phyloP scores from a whole-genome alignment of 64 coral and sea anemone genomes.

The Dendrophyllia cribrosa region DNA sequence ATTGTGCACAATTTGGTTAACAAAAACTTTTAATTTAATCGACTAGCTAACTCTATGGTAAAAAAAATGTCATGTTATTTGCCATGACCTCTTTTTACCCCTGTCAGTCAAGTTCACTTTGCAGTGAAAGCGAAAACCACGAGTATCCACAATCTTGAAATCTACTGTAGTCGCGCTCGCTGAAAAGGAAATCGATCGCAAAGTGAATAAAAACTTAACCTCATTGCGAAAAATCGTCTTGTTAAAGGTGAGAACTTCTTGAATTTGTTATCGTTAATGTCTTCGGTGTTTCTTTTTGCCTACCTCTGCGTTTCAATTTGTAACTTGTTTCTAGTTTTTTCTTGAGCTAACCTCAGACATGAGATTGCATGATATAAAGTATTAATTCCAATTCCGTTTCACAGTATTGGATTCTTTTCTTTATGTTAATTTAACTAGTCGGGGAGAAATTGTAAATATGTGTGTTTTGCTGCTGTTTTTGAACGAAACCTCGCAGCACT shows the following conservation, averaged over 20 bases:
- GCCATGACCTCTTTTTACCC: neutral
- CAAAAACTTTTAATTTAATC: neutral
- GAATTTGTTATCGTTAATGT: neutral
- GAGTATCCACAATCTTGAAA: neutral
- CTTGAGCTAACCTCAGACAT: no score
- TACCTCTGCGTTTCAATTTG: neutral
- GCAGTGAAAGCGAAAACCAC: neutral
- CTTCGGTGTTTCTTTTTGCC: neutral
- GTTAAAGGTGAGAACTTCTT: neutral
- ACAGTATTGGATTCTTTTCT: no score
- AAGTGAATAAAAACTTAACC: constrained; percentile 7
- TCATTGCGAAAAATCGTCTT: neutral
- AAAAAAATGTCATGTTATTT: constrained; percentile 2
- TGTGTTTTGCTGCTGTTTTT: no score
- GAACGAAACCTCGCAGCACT: no score
- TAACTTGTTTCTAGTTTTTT: no score
- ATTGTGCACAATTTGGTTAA: neutral
- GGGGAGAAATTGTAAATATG: no score
- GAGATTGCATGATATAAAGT: no score
- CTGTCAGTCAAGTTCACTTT: neutral
- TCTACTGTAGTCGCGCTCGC: no score
- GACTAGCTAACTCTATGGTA: neutral
- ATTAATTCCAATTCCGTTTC: no score
- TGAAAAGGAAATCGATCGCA: constrained; percentile 7
- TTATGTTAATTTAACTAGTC: no score